Percentiles rank a stretch among this genome's conserved stretches.
Evolutionary conservation across 2,888 invertebrate species (phyloP).

Genomic region (Dysmachus trigonus): DNA sequence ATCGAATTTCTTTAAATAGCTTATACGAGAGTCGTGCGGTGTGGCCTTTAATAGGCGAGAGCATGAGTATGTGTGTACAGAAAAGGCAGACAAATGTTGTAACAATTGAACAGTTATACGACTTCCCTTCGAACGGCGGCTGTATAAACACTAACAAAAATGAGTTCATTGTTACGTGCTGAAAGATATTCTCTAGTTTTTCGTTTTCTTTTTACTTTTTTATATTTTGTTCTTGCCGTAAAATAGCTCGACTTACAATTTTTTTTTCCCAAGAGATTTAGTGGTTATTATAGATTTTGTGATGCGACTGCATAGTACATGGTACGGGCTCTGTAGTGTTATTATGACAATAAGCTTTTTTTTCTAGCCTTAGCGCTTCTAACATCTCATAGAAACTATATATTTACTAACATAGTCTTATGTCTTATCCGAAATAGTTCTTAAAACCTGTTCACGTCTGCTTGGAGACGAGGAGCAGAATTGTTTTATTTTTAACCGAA

Average conservation of each 20-base stretch:
- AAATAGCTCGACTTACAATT: neutral
- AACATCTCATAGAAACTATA: neutral
- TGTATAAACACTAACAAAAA: constrained; percentile 27
- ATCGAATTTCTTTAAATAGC: constrained; percentile 38
- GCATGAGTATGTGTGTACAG: constrained; percentile 32
- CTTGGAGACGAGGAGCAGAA: neutral
- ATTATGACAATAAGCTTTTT: neutral
- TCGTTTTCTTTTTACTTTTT: neutral
- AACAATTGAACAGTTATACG: constrained; percentile 36
- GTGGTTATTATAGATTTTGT: constrained; percentile 23
- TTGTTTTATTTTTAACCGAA: neutral
- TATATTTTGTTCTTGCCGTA: neutral
- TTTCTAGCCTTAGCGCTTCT: neutral
- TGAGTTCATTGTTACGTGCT: constrained; percentile 17
- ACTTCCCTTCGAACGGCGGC: constrained; percentile 33
- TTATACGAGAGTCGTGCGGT: constrained; percentile 16
- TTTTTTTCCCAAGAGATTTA: neutral
- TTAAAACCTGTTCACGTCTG: neutral
- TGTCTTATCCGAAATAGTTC: neutral
- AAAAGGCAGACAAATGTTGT: constrained; percentile 9
- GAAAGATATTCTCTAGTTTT: constrained; percentile 2
- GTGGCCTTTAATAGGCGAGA: constrained; percentile 29
- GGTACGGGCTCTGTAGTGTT: constrained; percentile 15
- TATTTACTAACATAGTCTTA: neutral
- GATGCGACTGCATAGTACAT: constrained; percentile 25